A percentile compares a stretch with the other conserved stretches of the same genome.
These are phyloP conservation scores for Echeneis naucrates DNA, from an alignment of 2,797 vertebrate genomes.

Conservation along the genomic window DNA sequence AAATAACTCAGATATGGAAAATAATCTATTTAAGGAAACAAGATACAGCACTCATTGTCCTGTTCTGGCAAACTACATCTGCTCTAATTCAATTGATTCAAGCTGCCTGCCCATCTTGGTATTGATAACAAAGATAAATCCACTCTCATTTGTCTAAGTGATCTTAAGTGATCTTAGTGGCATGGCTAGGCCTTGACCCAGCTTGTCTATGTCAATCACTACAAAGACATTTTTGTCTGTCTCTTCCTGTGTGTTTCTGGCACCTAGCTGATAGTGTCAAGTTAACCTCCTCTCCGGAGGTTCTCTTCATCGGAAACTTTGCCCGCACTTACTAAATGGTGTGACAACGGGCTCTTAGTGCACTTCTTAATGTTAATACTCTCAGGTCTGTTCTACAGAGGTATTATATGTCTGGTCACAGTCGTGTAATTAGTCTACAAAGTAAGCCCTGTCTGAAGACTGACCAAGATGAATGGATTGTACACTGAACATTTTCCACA, in stretches of 20 bases:
- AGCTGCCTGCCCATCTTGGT: slow-evolving; percentile 22
- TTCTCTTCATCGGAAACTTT: slow-evolving; percentile 73
- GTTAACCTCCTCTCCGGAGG: slow-evolving; percentile 47
- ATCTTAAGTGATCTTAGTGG: slow-evolving; percentile 47
- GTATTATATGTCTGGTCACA: slow-evolving; percentile 71
- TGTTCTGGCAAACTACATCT: slow-evolving; percentile 39
- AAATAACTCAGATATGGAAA: slow-evolving; percentile 42
- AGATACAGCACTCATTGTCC: slow-evolving; percentile 35
- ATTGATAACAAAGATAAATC: slow-evolving; percentile 53
- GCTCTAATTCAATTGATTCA: slow-evolving; percentile 34
- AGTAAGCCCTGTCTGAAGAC: slow-evolving; percentile 52
- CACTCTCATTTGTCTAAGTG: slow-evolving; percentile 49
- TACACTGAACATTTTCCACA: slow-evolving; percentile 37
- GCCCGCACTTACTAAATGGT: slow-evolving; percentile 60
- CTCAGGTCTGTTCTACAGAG: slow-evolving; percentile 29
- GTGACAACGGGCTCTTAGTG: slow-evolving; percentile 62
- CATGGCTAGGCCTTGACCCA: slow-evolving; percentile 46
- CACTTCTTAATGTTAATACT: slow-evolving; percentile 55
- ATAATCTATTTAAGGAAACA: slow-evolving; percentile 37
- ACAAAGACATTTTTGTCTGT: slow-evolving; percentile 40
- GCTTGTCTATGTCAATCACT: slow-evolving; percentile 44
- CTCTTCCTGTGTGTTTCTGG: slow-evolving; percentile 40
- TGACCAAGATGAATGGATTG: slow-evolving; percentile 49
- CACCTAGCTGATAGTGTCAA: slow-evolving; percentile 68
- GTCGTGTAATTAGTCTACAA: slow-evolving; percentile 73